Conservation (phyloP, 2,113 vertebrate genomes). For the Sprattus sprattus region DNA sequence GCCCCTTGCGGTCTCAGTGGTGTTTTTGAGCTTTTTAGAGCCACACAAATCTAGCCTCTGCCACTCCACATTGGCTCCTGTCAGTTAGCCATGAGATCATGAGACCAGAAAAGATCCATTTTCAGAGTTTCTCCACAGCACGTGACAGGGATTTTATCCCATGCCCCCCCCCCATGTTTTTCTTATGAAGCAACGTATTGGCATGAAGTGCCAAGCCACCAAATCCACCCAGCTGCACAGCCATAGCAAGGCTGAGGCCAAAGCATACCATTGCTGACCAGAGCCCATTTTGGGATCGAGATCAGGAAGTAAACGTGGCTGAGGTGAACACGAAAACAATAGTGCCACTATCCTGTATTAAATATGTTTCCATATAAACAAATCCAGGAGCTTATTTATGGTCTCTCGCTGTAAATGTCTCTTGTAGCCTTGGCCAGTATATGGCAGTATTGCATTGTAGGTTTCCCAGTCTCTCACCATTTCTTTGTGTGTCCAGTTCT, state of each 20-base stretch:
- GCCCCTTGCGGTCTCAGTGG: not conserved
- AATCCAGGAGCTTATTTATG: not conserved
- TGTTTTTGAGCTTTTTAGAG: not conserved
- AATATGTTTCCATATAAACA: not conserved
- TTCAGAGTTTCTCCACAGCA: too few relatives aligned
- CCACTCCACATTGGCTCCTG: not conserved
- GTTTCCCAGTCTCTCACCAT: not conserved
- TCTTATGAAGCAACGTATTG: not conserved
- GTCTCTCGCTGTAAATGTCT: not conserved
- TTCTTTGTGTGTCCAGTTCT: not conserved
- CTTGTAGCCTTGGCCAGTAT: slow-evolving; percentile 47
- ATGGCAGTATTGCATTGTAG: slow-evolving; percentile 44
- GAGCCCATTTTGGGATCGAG: not conserved
- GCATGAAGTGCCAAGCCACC: not conserved
- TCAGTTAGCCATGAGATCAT: not conserved
- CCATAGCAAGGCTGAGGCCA: not conserved
- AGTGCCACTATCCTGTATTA: not conserved
- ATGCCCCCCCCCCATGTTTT: not conserved
- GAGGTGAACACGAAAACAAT: not conserved
- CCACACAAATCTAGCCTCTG: not conserved
- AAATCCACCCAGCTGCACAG: not conserved
- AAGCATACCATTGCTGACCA: not conserved
- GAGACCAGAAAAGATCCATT: not conserved
- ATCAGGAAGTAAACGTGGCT: not conserved
- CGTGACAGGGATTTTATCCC: too few relatives aligned